phyloP scores from a whole-genome alignment of 2,797 vertebrate genomes.

The Acanthurus lineatus region DNA sequence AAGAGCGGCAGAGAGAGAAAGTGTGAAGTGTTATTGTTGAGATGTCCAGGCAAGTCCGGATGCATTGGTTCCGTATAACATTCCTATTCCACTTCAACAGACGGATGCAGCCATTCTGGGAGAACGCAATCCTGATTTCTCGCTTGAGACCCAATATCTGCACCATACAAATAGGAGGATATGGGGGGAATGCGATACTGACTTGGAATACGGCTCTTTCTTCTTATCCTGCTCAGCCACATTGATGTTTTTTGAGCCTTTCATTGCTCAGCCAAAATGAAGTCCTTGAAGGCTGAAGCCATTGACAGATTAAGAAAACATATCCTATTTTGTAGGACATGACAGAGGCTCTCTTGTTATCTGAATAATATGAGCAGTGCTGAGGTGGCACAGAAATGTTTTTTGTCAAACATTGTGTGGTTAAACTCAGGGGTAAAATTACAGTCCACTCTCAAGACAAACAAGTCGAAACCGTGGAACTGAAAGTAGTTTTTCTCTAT shows the following conservation, averaged over 20 bases:
- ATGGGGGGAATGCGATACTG: conserved; percentile 73
- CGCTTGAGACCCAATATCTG: conserved; percentile 83
- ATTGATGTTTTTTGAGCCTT: conserved; percentile 84
- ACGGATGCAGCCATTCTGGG: conserved; percentile 67
- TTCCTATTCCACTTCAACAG: conserved; percentile 80
- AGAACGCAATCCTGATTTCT: conserved; percentile 77
- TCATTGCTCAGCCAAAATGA: conserved; percentile 84
- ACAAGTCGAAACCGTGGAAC: conserved; percentile 42
- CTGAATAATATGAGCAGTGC: conserved; percentile 80
- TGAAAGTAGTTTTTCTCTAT: conserved; percentile 44
- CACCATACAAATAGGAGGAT: conserved; percentile 84
- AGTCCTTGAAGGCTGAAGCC: conserved; percentile 78
- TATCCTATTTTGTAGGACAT: conserved; percentile 78
- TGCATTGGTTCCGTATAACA: conserved; percentile 86
- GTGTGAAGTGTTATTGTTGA: conserved; percentile 75
- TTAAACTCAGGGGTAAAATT: conserved; percentile 71
- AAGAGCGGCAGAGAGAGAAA: conserved; percentile 44
- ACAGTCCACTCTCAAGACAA: conserved; percentile 47
- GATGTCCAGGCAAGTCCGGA: conserved; percentile 76
- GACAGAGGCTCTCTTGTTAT: conserved; percentile 79
- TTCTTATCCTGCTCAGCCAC: conserved; percentile 84
- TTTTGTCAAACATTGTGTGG: conserved; percentile 70
- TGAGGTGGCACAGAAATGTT: conserved; percentile 71
- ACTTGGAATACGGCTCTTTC: conserved; percentile 80
- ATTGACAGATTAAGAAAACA: conserved; percentile 85